These are phyloP conservation scores for Archaeoteleia sp. DNA, from an alignment of 2,888 invertebrate genomes.

Conservation along the genomic window DNA sequence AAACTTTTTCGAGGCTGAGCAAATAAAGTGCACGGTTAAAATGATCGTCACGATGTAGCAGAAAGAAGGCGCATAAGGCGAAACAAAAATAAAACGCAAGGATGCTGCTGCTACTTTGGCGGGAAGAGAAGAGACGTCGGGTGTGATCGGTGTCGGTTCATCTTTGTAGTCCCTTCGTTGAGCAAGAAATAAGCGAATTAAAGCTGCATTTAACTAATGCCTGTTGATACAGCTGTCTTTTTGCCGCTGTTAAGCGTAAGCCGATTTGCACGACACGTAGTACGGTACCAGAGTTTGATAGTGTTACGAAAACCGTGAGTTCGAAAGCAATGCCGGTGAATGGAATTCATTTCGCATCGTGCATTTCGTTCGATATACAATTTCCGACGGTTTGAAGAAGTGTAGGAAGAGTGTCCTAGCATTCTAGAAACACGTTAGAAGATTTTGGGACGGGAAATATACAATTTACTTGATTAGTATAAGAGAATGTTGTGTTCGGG, in stretches of 20 bases:
- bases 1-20: slow-evolving; percentile 51
- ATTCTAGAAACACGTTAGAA: no score
- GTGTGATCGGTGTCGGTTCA: slow-evolving; percentile 53
- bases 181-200: slow-evolving; percentile 59
- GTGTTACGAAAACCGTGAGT: slow-evolving; percentile 10
- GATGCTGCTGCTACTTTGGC: slow-evolving; percentile 31
- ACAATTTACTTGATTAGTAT: no score
- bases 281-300: slow-evolving; percentile 18
- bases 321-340: slow-evolving; percentile 19
- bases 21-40: slow-evolving; percentile 52
- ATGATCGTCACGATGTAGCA: slow-evolving; percentile 38
- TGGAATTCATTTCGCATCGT: slow-evolving; percentile 29
- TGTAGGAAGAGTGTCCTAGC: no score
- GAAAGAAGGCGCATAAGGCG: slow-evolving; percentile 43
- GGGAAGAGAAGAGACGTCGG: slow-evolving; percentile 38
- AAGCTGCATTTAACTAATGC: slow-evolving; percentile 63
- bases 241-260: slow-evolving; percentile 50
- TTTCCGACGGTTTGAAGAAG: slow-evolving; percentile 16
- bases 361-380: slow-evolving; percentile 8
- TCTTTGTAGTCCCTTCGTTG: slow-evolving; percentile 52
- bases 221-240: slow-evolving; percentile 70
- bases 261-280: slow-evolving; percentile 47
- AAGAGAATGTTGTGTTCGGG: no score
- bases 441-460: no score
- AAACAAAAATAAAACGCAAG: slow-evolving; percentile 51